Percentiles rank a stretch among this genome's conserved stretches.
phyloP scores from a whole-genome alignment of 1,140 invertebrate species.

The Hormaphis cornu region DNA sequence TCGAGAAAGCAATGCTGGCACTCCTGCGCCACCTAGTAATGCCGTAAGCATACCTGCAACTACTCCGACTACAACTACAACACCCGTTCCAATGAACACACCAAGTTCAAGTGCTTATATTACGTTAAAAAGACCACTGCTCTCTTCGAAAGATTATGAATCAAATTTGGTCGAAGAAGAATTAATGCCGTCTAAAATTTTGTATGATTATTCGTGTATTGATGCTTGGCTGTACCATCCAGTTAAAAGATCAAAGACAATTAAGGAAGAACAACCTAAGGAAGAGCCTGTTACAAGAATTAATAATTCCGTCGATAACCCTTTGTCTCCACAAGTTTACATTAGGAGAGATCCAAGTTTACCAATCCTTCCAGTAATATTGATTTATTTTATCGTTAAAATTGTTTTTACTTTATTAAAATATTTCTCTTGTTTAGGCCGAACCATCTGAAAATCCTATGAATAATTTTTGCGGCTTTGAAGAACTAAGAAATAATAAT shows the following conservation, averaged over 20 bases:
- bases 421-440: not conserved
- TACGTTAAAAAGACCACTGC: constrained; percentile 56
- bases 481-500: constrained; percentile 24
- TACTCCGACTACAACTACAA: constrained; percentile 34
- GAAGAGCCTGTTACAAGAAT: constrained; percentile 30
- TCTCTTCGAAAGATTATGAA: constrained; percentile 63
- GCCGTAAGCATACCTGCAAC: constrained; percentile 32
- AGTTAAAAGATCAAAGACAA: constrained; percentile 65
- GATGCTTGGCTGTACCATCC: constrained; percentile 81
- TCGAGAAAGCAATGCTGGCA: constrained; percentile 32
- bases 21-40: constrained; percentile 15
- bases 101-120: constrained; percentile 26
- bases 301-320: constrained; percentile 41
- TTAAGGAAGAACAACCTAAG: constrained; percentile 38
- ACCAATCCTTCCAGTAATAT: constrained; percentile 23
- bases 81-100: not conserved
- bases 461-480: constrained; percentile 18
- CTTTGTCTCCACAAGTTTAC: constrained; percentile 39
- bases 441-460: constrained; percentile 19
- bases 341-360: constrained; percentile 36
- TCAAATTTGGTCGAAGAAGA: constrained; percentile 61
- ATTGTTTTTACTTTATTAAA: not conserved
- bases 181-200: constrained; percentile 59
- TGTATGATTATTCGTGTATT: constrained; percentile 79
- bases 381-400: not conserved